These are phyloP conservation scores for Cataglyphis altisquamis DNA, from an alignment of 2,888 invertebrate genomes.

Conservation along the genomic window DNA sequence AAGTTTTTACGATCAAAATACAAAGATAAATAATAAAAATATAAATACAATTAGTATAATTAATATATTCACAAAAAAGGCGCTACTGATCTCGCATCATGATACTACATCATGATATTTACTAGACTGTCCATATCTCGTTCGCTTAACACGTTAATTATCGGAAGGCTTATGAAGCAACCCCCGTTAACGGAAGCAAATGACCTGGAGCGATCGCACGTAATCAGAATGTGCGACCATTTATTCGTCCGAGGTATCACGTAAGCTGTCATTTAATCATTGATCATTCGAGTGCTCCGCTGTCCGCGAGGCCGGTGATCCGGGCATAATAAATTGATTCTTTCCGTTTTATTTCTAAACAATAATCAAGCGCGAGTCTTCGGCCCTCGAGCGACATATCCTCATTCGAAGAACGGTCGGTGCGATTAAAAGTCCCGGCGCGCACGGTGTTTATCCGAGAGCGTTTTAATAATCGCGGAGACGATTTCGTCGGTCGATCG, in stretches of 20 bases:
- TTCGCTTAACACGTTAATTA: slow-evolving; percentile 19
- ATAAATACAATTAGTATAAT: not conserved
- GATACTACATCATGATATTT: not conserved
- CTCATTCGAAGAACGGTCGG: slow-evolving; percentile 33
- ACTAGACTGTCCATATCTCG: not conserved
- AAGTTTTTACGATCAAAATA: not conserved
- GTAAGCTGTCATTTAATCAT: slow-evolving; percentile 40
- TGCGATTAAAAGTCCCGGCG: slow-evolving; percentile 35
- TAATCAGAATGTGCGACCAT: slow-evolving; percentile 1
- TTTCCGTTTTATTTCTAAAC: slow-evolving; percentile 46
- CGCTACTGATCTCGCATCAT: not conserved
- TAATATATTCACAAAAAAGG: too few species aligned
- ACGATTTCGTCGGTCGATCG: slow-evolving; percentile 67
- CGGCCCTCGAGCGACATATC: slow-evolving; percentile 41
- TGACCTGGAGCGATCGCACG: slow-evolving; percentile 22
- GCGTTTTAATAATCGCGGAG: slow-evolving; percentile 69
- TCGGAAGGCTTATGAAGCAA: not conserved
- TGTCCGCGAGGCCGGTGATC: slow-evolving; percentile 18
- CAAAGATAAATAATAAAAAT: not conserved
- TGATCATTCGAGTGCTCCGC: slow-evolving; percentile 22
- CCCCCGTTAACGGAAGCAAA: slow-evolving; percentile 29
- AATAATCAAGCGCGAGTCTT: slow-evolving; percentile 30
- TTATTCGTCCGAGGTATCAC: not conserved
- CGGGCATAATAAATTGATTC: slow-evolving; percentile 42
- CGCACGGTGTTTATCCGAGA: slow-evolving; percentile 61